Conservation (phyloP, 2,888 invertebrate species). For the Cephus sareptanus region DNA sequence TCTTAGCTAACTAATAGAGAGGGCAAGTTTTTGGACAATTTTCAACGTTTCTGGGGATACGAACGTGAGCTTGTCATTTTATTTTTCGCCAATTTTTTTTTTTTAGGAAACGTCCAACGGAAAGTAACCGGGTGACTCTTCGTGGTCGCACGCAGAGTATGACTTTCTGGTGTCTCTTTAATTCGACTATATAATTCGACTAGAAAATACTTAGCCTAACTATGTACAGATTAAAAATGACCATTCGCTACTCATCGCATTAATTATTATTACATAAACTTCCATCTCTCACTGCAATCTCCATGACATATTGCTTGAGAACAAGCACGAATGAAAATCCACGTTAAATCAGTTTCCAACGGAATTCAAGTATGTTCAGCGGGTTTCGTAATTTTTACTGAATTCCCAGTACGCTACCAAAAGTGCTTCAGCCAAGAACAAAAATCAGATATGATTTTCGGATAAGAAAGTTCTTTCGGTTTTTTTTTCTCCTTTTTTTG, state of each 20-base stretch:
- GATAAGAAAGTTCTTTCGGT: background rate
- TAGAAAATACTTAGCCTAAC: slow-evolving; percentile 59
- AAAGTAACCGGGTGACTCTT: background rate
- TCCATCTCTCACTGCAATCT: background rate
- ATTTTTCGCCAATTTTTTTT: background rate
- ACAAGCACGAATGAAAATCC: background rate
- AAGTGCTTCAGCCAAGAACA: background rate
- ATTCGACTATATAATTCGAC: slow-evolving; percentile 33
- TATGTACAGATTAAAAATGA: slow-evolving; percentile 62
- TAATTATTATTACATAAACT: background rate
- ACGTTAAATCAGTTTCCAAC: background rate
- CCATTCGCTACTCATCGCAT: slow-evolving; percentile 19
- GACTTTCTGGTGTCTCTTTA: background rate
- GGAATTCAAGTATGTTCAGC: background rate
- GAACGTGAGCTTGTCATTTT: background rate
- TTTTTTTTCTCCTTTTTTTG: background rate
- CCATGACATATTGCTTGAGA: background rate
- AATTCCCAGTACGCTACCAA: background rate
- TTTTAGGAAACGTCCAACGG: background rate
- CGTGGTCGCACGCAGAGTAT: background rate
- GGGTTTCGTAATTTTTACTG: background rate
- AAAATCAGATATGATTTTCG: background rate
- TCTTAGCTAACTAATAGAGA: slow-evolving; percentile 49
- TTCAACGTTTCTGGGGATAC: background rate
- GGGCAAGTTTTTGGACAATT: slow-evolving; percentile 8